Percentiles rank a stretch among this genome's conserved stretches.
These are phyloP conservation scores for Engystomops pustulosus DNA, from an alignment of 2,113 vertebrate species.

Conservation along the genomic window DNA sequence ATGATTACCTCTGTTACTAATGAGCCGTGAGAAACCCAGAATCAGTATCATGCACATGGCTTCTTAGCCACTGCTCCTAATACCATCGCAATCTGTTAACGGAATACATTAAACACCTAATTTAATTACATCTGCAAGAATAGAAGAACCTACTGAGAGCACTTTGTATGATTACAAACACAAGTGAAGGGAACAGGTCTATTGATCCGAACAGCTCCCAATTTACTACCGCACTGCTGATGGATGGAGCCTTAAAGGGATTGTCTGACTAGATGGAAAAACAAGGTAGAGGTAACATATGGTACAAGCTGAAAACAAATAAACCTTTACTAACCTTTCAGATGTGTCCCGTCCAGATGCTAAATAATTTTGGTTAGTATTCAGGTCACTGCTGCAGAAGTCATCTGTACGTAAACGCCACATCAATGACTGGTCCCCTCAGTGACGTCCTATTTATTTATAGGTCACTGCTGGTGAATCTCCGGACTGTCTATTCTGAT, in stretches of 20 bases:
- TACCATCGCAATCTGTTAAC: constrained; percentile 69
- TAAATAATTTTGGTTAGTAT: too few species aligned
- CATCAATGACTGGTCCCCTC: too few species aligned
- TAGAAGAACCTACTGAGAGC: constrained; percentile 71
- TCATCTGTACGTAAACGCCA: too few species aligned
- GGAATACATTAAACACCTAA: constrained; percentile 71
- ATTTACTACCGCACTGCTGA: constrained; percentile 64
- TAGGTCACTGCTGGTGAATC: too few species aligned
- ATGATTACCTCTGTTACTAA: constrained; percentile 68
- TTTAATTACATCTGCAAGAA: constrained; percentile 75
- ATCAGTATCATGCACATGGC: constrained; percentile 60
- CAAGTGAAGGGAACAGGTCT: constrained; percentile 66
- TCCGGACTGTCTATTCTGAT: too few species aligned
- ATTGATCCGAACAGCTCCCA: constrained; percentile 71
- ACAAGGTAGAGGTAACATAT: too few species aligned
- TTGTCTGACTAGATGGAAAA: too few species aligned
- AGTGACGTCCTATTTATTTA: too few species aligned
- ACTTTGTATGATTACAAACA: constrained; percentile 76
- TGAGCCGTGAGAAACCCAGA: constrained; percentile 64
- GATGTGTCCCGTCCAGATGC: too few species aligned
- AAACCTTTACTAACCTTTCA: too few species aligned
- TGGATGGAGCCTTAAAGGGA: constrained; percentile 9
- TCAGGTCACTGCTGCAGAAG: too few species aligned
- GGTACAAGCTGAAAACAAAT: too few species aligned
- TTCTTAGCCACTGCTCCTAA: constrained; percentile 66